phyloP scores from a whole-genome alignment of 2,888 invertebrate genomes.

The Chironomus riparius region DNA sequence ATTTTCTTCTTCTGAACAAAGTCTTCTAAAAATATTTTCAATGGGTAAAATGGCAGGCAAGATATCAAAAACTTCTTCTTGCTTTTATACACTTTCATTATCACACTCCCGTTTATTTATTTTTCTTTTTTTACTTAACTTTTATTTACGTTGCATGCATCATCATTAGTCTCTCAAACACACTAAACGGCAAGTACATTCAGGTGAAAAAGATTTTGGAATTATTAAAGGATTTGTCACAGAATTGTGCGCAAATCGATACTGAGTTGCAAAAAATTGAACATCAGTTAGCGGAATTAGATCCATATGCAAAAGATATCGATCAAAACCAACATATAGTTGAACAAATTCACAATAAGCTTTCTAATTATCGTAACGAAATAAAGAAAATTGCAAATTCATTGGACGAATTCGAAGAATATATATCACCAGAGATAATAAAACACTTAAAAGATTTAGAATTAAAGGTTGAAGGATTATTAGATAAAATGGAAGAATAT shows the following conservation, averaged over 20 bases:
- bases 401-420: constrained; percentile 33
- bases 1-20: not conserved
- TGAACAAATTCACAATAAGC: constrained; percentile 50
- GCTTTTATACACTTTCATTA: not conserved
- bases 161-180: constrained; percentile 33
- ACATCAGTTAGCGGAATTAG: constrained; percentile 50
- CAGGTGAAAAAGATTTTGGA: constrained; percentile 37
- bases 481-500: constrained; percentile 77
- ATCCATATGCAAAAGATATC: constrained; percentile 49
- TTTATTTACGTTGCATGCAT: too few relatives aligned
- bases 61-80: not conserved
- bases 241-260: constrained; percentile 42
- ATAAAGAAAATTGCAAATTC: constrained; percentile 42
- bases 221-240: constrained; percentile 37
- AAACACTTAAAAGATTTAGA: constrained; percentile 76
- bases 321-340: constrained; percentile 51
- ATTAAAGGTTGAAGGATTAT: constrained; percentile 67
- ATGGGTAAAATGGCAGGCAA: not conserved
- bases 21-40: constrained; percentile 17
- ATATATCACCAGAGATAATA: constrained; percentile 59
- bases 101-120: constrained; percentile 3
- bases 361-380: constrained; percentile 37
- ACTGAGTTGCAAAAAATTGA: constrained; percentile 58
- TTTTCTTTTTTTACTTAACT: constrained; percentile 29
- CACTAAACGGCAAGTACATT: constrained; percentile 26